Conservation (phyloP, 2,888 invertebrate genomes). For the Odontocolon sp. region DNA sequence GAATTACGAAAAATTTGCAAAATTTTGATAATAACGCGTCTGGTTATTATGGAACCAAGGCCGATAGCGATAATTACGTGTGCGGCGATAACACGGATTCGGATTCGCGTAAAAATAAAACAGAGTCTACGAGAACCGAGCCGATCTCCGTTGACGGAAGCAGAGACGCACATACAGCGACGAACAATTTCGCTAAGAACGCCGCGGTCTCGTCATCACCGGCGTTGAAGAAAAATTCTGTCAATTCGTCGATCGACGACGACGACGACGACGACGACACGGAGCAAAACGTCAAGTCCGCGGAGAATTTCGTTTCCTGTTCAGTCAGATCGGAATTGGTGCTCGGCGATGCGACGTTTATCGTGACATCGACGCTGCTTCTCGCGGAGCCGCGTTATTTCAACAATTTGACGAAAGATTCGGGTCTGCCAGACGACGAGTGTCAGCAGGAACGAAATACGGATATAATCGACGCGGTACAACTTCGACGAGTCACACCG, state of each 20-base stretch:
- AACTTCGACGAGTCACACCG: constrained; percentile 72
- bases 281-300: no score
- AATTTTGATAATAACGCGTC: constrained; percentile 69
- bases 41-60: constrained; percentile 59
- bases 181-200: constrained; percentile 1
- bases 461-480: constrained; percentile 76
- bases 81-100: constrained; percentile 10
- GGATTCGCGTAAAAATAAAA: not conserved
- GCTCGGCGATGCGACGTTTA: constrained; percentile 73
- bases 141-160: not conserved
- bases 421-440: constrained; percentile 55
- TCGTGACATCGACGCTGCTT: constrained; percentile 74
- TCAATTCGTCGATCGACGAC: constrained; percentile 25
- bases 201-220: not conserved
- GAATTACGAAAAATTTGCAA: constrained; percentile 68
- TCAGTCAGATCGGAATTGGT: constrained; percentile 72
- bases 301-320: constrained; percentile 66
- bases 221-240: not conserved
- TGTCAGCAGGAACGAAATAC: constrained; percentile 71
- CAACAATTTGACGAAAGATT: constrained; percentile 33
- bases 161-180: not conserved
- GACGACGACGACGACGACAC: no score
- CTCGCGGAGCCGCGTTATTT: constrained; percentile 65
- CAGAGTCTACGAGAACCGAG: not conserved
- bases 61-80: constrained; percentile 46